phyloP scores from a whole-genome alignment of 2,113 vertebrate species.

The Sakesphorus luctuosus region DNA sequence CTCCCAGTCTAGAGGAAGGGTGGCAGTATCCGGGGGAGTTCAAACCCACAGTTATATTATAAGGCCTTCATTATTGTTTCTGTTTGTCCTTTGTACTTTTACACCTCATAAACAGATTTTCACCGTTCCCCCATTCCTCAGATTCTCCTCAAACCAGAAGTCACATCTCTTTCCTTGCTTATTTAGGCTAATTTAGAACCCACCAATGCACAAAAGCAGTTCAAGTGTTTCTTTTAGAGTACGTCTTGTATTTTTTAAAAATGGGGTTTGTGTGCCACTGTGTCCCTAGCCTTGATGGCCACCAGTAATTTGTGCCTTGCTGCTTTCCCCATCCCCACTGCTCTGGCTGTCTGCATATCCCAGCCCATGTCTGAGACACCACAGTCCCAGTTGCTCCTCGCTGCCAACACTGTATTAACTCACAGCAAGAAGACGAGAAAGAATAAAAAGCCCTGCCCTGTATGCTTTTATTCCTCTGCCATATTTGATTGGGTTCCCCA shows the following conservation, averaged over 20 bases:
- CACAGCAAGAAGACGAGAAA: not conserved
- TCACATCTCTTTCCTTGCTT: not conserved
- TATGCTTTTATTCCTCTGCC: not conserved
- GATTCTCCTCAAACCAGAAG: not conserved
- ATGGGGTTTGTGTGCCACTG: not conserved
- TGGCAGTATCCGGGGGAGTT: not conserved
- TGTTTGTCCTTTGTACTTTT: not conserved
- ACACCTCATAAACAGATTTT: not conserved
- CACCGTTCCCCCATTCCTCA: not conserved
- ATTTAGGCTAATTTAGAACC: not conserved
- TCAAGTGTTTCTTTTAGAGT: not conserved
- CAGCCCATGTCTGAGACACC: not conserved
- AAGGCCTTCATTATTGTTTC: not conserved
- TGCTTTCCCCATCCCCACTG: not conserved
- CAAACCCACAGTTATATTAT: not conserved
- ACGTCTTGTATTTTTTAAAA: not conserved
- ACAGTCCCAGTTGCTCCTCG: not conserved
- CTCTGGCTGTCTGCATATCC: not conserved
- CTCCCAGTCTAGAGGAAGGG: not conserved
- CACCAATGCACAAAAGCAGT: accelerated
- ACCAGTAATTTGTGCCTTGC: not conserved
- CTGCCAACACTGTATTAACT: not conserved
- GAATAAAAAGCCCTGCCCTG: not conserved
- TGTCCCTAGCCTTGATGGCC: not conserved
- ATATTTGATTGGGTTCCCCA: not conserved